Evolutionary conservation across 2,113 vertebrate genomes (phyloP), one percentile per base, ranked within the genome.

Genomic region (Hymenochirus boettgeri): DNA sequence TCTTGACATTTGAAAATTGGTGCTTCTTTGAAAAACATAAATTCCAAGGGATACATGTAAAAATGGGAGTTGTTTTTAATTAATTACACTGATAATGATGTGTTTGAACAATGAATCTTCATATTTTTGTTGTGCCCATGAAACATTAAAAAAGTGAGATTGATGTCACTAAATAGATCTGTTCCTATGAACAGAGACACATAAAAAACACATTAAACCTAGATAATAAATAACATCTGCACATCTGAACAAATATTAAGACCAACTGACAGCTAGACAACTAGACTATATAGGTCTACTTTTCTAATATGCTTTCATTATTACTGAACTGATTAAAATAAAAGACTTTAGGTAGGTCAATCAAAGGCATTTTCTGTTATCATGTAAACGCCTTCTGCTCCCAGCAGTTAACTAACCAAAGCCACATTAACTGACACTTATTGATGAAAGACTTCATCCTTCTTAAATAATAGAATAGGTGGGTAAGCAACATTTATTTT

Each of bases 1-100:
- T 50, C 56, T 59, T 67, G 46, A 58, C 22, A 65, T 65, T 51
- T 67, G 18, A 65, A 65, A 48, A 46, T 11, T 9, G 42, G 21
- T 23, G 39, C 53, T 65, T 56, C 53, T 31, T 65, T 56, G 53
- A 53, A 31, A 42, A 35, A 39, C 21, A 33, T 37, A 27, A 54
- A 54, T 39, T 22, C 37, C 48, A 53, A 54, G 35, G 39, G 13
- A 42, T 17, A n/a, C 13, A 42, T 42, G 17, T 15, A n/a, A 42
- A 42, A n/a, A n/a, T 42, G 17, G 15, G 6, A n/a, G 39, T 6
- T n/a, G 15, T 13, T n/a, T 42, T n/a, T 17, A 42, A n/a, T 42
- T 42, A 6, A 17, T 42, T 17, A n/a, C 5, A 6, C 17, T 42
- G 3, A 19, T 23, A 53, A 39, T 11, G 10, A 19, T 25, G 13